Percentiles rank a stretch among this genome's conserved stretches.
Conservation (phyloP, 2,797 vertebrate species). For the Notamacropus eugenii region DNA sequence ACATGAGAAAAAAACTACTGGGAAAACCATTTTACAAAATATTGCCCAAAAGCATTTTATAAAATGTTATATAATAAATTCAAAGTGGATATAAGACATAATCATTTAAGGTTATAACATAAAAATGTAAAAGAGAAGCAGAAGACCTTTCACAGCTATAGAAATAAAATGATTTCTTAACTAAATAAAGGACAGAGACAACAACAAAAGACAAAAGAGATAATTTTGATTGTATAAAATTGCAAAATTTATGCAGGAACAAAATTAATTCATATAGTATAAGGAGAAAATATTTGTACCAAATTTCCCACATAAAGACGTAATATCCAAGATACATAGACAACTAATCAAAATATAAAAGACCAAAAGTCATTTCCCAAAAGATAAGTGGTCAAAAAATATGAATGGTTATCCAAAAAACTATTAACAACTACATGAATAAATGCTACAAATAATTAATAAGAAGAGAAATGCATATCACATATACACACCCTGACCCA, state of each 20-base stretch:
- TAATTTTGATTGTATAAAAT: background rate
- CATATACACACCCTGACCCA: background rate
- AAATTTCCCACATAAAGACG: background rate
- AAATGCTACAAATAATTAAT: background rate
- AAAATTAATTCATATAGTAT: background rate
- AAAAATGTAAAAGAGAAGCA: background rate
- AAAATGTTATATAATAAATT: background rate
- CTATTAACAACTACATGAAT: background rate
- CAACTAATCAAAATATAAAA: background rate
- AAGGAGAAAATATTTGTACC: background rate
- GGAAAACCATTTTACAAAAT: background rate
- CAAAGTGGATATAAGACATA: background rate
- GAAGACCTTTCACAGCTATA: background rate
- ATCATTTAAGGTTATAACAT: background rate
- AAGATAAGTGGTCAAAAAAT: background rate
- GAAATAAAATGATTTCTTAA: background rate
- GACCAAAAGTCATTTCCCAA: background rate
- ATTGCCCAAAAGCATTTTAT: too few species aligned
- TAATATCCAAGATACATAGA: background rate
- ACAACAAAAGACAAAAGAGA: background rate
- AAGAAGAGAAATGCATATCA: background rate
- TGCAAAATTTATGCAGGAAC: background rate
- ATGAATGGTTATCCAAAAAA: background rate
- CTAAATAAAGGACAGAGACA: background rate
- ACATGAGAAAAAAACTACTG: background rate